These are phyloP conservation scores for Atractosteus spatula DNA, from an alignment of 2,113 vertebrate species.

Conservation along the genomic window DNA sequence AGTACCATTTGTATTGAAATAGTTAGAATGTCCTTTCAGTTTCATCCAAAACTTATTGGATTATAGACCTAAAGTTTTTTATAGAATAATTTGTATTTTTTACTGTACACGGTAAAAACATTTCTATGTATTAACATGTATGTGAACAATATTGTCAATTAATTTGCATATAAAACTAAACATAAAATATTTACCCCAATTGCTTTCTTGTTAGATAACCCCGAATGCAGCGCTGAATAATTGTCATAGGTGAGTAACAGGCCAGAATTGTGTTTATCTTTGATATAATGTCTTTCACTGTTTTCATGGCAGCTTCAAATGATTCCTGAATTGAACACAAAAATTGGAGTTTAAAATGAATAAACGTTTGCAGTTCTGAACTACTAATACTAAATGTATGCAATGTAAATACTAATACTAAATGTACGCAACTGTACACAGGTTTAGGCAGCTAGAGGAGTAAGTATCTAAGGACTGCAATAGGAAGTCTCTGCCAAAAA, in stretches of 20 bases:
- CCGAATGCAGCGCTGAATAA: slow-evolving; percentile 67
- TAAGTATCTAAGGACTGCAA: too few relatives aligned
- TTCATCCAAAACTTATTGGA: too few relatives aligned
- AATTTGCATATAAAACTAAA: neutral
- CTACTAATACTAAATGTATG: neutral
- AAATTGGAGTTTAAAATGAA: neutral
- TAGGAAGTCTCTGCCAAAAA: too few relatives aligned
- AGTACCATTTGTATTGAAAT: too few relatives aligned
- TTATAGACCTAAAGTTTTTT: too few relatives aligned
- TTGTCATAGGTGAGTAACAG: slow-evolving; percentile 61
- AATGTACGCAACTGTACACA: too few relatives aligned
- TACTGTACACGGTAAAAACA: too few relatives aligned
- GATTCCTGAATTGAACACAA: slow-evolving; percentile 43
- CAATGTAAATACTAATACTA: neutral
- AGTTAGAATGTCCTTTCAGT: too few relatives aligned
- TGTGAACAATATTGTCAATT: too few relatives aligned
- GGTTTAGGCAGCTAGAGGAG: too few relatives aligned
- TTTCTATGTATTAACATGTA: too few relatives aligned
- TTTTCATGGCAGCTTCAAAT: slow-evolving; percentile 52
- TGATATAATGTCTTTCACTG: slow-evolving; percentile 45
- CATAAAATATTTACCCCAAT: slow-evolving; percentile 48
- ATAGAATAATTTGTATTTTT: too few relatives aligned
- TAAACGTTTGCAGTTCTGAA: neutral
- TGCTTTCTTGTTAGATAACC: slow-evolving; percentile 60
- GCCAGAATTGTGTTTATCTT: slow-evolving; percentile 64